These are phyloP conservation scores for Adineta ricciae DNA, from an alignment of 2,888 invertebrate genomes.

Conservation along the genomic window DNA sequence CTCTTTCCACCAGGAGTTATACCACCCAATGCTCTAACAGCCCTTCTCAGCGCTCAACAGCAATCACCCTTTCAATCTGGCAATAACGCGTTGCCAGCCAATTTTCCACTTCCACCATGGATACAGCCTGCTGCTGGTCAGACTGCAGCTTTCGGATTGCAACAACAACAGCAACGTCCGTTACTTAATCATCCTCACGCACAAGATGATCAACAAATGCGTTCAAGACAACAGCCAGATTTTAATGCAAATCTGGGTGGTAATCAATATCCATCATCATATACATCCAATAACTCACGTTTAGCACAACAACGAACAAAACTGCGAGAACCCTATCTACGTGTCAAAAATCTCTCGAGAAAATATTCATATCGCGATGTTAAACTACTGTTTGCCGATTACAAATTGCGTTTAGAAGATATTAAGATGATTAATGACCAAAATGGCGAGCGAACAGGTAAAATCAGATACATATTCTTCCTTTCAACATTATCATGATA, in stretches of 20 bases:
- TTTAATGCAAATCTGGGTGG: neutral
- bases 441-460: slow-evolving; percentile 66
- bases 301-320: neutral
- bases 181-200: neutral
- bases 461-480: slow-evolving; percentile 59
- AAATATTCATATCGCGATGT: slow-evolving; percentile 68
- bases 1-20: neutral
- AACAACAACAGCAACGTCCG: neutral
- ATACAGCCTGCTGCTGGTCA: neutral
- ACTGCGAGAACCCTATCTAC: slow-evolving; percentile 51
- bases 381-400: slow-evolving; percentile 67
- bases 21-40: neutral
- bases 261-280: neutral
- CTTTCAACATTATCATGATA: no score
- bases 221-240: neutral
- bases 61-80: neutral
- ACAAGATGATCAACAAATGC: neutral
- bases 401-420: slow-evolving; percentile 67
- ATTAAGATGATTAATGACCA: slow-evolving; percentile 74
- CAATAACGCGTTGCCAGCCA: neutral
- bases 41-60: neutral
- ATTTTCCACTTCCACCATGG: slow-evolving; percentile 17
- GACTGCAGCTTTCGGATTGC: neutral
- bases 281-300: neutral
- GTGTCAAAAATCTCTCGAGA: slow-evolving; percentile 64